Base-by-base conservation (phyloP, 2,797 vertebrate genomes). In the Melanotaenia trifasciata region DNA sequence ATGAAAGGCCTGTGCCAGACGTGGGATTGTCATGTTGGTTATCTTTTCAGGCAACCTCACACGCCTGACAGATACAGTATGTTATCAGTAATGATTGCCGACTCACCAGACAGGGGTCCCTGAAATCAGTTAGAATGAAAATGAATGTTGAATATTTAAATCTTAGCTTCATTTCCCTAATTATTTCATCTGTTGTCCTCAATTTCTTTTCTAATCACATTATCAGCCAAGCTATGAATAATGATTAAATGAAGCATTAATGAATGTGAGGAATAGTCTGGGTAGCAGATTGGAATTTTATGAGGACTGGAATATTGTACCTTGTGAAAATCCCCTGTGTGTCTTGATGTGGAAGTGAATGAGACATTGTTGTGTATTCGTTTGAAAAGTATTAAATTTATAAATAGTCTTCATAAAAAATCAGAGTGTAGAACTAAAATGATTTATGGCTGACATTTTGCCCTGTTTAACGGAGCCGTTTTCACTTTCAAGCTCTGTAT, bases 161-260 rank as follows among this genome's bases (percentile, higher is more conserved):
- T 70, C 62, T 8, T 13, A 51, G 74, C 76, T 80, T 88, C 74
- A 89, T 92, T 92, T 84, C 64, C 79, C 77, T 86, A 87, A 87
- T 92, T 90, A 83, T 90, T 84, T 88, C 51, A 54, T 87, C 78
- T 84, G 81, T 89, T 89, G 72, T 83, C 70, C 74, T 78, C 78
- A 71, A 89, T 91, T 91, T 84, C 72, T 64, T 77, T 74, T 79
- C 83, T 89, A 89, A 91, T 91, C 83, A 87, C 79, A 83, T 89
- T 84, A 87, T 83, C 75, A 81, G 58, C 75, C 47, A 43, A 67
- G 78, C 86, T 83, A 92, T 93, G 92, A 93, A 93, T 93, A 92
- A 86, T 90, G 79, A 91, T 81, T 71, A 67, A 88, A 89, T 84
- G 72, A 83, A 72, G 77, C 51, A 87, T 86, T 88, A 90, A 90